phyloP scores from a whole-genome alignment of 1,140 invertebrate species.

The Epicauta chinensis region DNA sequence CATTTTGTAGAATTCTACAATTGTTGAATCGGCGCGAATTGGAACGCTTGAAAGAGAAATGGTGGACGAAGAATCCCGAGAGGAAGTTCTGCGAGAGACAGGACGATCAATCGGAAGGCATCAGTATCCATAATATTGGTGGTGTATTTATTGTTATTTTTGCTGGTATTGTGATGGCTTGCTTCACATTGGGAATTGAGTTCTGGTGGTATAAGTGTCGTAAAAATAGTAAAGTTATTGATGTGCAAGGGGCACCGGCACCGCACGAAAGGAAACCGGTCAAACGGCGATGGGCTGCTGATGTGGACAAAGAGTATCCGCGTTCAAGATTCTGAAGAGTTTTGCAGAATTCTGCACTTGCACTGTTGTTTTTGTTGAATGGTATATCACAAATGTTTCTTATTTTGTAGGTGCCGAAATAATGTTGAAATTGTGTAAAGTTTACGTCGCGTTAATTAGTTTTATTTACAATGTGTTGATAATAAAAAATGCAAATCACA shows the following conservation, averaged over 20 bases:
- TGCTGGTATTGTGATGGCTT: constrained; percentile 86
- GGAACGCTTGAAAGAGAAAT: constrained; percentile 89
- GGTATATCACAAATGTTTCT: too few species aligned
- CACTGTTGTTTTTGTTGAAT: too few species aligned
- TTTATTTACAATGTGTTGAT: constrained; percentile 13
- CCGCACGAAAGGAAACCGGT: background rate
- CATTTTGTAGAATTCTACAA: constrained; percentile 78
- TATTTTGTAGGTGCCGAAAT: too few species aligned
- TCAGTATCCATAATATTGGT: constrained; percentile 95
- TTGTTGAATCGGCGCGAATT: constrained; percentile 86
- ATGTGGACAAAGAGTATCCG: constrained; percentile 9
- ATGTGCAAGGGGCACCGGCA: constrained; percentile 47
- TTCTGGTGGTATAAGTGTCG: constrained; percentile 90
- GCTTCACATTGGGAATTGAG: constrained; percentile 86
- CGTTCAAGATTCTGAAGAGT: constrained; percentile 12
- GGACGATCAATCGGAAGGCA: constrained; percentile 91
- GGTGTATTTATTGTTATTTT: constrained; percentile 97
- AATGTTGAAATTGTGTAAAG: too few species aligned
- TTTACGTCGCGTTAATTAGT: too few species aligned
- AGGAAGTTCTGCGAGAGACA: constrained; percentile 76
- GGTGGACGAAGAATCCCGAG: constrained; percentile 87
- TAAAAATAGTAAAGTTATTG: constrained; percentile 48
- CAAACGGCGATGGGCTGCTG: background rate
- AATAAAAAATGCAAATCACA: constrained; percentile 15
- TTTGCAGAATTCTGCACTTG: background rate